Evolutionary conservation across 2,113 vertebrate genomes (phyloP), one percentile per base, ranked within the genome.

Genomic region (Eudyptes chrysolophus): DNA sequence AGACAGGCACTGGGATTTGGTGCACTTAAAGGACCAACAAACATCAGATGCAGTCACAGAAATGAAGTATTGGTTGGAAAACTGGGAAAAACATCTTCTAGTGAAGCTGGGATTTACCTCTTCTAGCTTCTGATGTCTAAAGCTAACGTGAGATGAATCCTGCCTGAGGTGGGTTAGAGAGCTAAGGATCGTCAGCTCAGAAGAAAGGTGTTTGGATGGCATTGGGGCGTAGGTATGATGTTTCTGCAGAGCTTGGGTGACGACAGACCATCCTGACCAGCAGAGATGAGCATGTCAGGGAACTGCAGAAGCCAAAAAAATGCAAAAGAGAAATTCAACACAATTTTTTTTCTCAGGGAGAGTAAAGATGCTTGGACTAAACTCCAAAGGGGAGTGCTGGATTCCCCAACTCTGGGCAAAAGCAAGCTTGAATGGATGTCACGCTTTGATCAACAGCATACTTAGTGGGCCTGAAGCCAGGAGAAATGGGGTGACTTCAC

Each of bases 361-460:
- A 44, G 16, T n/a, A 19, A 83, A 75, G 66, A 25, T 32, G 8
- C 13, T 64, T 75, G 61, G 62, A 58, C 34, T 32, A 18, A 84
- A 54, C 38, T 80, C 55, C 44, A 40, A 52, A 58, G 48, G 32
- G 10, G 32, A 51, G 34, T 18, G 20, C 19, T n/a, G 61, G 52
- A n/a, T 40, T 75, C 29, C 49, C 15, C 44, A 24, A 1, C 40
- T 40, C 17, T 51, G 44, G 78, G 46, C 72, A 46, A 69, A 61
- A 87, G 18, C n/a, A 79, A 68, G 36, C 30, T 72, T 36, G 36
- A 69, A 29, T 26, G 26, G 57, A n/a, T 44, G 19, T 38, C 11
- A 15, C 0, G 0, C 48, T 80, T 64, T 54, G n/a, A 54, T 38
- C 36, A 21, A 15, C 14, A n/a, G n/a, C 0, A 0, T 25, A 29